phyloP scores from a whole-genome alignment of 2,888 invertebrate species.

The Drosophila crucigera region DNA sequence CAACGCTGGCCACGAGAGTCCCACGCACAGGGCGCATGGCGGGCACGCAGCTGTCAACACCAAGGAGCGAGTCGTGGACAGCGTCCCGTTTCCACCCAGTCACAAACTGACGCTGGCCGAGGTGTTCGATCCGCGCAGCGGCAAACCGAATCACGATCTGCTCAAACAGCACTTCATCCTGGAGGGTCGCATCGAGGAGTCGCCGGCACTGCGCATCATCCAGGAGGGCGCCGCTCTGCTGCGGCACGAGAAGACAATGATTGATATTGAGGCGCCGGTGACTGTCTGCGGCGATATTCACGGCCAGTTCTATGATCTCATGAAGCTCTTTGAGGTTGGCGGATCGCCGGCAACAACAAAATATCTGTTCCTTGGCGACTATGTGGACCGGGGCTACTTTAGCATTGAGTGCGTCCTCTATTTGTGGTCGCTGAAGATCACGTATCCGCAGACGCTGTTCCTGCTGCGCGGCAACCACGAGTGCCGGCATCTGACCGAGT shows the following conservation, averaged over 20 bases:
- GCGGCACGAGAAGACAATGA: slow-evolving; percentile 98
- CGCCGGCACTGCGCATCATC: slow-evolving; percentile 98
- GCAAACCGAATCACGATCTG: slow-evolving; percentile 98
- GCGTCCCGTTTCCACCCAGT: slow-evolving; percentile 99
- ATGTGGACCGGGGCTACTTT: slow-evolving; percentile 99
- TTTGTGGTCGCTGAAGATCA: slow-evolving; percentile 99
- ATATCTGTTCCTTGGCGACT: slow-evolving; percentile 99
- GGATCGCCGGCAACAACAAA: slow-evolving; percentile 99
- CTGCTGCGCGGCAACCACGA: slow-evolving; percentile 99
- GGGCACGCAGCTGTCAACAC: slow-evolving; percentile 65
- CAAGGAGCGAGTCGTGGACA: slow-evolving; percentile 86
- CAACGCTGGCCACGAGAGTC: slow-evolving; percentile 53
- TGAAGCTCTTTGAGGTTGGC: slow-evolving; percentile 99
- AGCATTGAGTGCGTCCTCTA: slow-evolving; percentile 95
- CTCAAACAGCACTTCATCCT: slow-evolving; percentile 99
- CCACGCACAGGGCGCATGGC: slow-evolving; percentile 65
- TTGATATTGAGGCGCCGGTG: slow-evolving; percentile 99
- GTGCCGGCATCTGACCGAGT: slow-evolving; percentile 99
- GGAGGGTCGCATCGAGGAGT: slow-evolving; percentile 99
- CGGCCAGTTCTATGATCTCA: slow-evolving; percentile 99
- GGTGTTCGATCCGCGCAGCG: slow-evolving; percentile 97
- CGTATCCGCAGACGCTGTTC: slow-evolving; percentile 99
- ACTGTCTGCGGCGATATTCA: slow-evolving; percentile 99
- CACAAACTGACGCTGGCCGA: slow-evolving; percentile 98
- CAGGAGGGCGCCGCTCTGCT: slow-evolving; percentile 97